Evolutionary conservation across 2,113 vertebrate genomes (phyloP), one percentile per base, ranked within the genome.

Genomic region (Glaucidium brasilianum): DNA sequence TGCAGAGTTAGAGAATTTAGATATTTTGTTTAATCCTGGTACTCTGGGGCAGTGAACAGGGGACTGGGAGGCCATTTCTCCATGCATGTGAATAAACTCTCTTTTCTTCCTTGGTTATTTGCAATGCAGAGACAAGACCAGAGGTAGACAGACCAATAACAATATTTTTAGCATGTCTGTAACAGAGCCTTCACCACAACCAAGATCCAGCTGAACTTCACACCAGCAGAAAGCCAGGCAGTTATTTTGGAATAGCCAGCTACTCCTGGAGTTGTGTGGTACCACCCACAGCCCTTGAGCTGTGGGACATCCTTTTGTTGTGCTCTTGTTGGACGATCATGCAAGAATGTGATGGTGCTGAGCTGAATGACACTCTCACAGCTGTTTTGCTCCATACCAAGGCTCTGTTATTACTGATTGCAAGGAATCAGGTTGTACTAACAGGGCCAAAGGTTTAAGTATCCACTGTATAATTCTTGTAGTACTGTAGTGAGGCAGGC

Each of bases 401-500:
- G n/a, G 32, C 60, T 86, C 62, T 63, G 19, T 21, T 81, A 68
- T 66, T 45, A 79, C 45, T 64, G 29, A 53, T 66, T 94, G 55
- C 55, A 63, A 58, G 37, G 55, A 69, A 88, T 79, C 8, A 63
- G 55, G 43, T 9, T 80, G 32, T 52, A 47, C 52, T 93, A 71
- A 58, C 16, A 52, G 69, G 41, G 55, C 64, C 86, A 76, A 90
- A 27, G 50, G 78, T 80, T 92, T 83, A 62, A 93, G 66, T 76
- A 90, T 78, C 90, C 60, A 77, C 75, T 77, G 34, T 53, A 8
- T 71, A 88, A 77, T 95, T 96, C 96, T 93, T 82, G 25, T 85
- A 84, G 55, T 79, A 69, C 74, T 73, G 82, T 83, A 60, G 67
- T 63, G 75, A 96, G 82, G 63, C 93, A 96, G 90, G 88, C 94